Conservation (phyloP, 2,888 invertebrate species). For the Lepeophtheirus nordmannii region DNA sequence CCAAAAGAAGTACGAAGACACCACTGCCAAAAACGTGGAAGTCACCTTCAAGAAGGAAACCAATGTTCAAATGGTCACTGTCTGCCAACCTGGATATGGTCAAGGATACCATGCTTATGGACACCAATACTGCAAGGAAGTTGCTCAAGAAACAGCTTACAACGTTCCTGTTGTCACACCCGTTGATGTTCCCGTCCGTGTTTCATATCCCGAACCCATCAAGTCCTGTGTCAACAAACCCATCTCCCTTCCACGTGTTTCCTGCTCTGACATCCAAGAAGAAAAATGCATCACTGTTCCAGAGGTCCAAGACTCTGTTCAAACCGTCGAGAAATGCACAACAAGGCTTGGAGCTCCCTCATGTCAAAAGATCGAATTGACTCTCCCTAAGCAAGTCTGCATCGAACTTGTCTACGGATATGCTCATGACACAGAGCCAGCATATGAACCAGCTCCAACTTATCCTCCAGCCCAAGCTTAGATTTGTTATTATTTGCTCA, state of each 20-base stretch:
- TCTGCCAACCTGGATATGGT: constrained; percentile 23
- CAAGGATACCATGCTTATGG: constrained; percentile 10
- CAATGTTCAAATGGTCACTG: constrained; percentile 24
- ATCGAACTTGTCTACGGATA: constrained; percentile 20
- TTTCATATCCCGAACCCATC: constrained; percentile 20
- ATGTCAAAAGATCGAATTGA: constrained; percentile 19
- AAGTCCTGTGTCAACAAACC: constrained; percentile 23
- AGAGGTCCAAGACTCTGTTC: constrained; percentile 14
- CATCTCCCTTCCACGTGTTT: constrained; percentile 16
- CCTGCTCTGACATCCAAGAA: constrained; percentile 10
- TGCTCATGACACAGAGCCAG: constrained; percentile 19
- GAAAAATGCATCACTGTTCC: constrained; percentile 15
- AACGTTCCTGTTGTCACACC: constrained; percentile 24
- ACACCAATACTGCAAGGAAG: constrained; percentile 21
- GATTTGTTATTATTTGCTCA: too few relatives aligned
- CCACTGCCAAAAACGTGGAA: constrained; percentile 25
- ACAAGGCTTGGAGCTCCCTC: constrained; percentile 17
- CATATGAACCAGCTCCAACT: background rate
- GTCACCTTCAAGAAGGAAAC: constrained; percentile 24
- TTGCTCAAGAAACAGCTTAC: constrained; percentile 21
- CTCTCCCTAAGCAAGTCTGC: constrained; percentile 20
- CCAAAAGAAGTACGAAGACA: constrained; percentile 17
- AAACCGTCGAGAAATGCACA: constrained; percentile 12
- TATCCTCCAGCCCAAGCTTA: too few relatives aligned
- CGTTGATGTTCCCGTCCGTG: constrained; percentile 11